These are phyloP conservation scores for Muschampia plurimacula DNA, from an alignment of 2,888 invertebrate genomes.

Conservation along the genomic window DNA sequence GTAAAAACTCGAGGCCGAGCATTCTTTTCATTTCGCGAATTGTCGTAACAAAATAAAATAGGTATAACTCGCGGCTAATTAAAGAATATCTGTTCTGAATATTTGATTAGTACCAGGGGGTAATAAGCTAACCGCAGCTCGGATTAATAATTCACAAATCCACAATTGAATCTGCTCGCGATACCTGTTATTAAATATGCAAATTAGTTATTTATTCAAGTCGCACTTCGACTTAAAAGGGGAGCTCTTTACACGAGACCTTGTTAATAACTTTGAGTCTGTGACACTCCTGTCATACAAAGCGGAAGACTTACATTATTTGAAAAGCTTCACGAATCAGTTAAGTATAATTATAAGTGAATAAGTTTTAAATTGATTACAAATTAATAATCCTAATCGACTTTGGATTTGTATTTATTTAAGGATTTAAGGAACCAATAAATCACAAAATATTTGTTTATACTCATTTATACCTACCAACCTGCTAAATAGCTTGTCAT, in stretches of 20 bases:
- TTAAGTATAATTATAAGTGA: not conserved
- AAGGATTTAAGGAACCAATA: too few relatives aligned
- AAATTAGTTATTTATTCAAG: conserved; percentile 84
- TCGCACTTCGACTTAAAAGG: conserved; percentile 60
- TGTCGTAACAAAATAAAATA: conserved; percentile 40
- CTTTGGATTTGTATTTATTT: too few relatives aligned
- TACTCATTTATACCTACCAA: too few relatives aligned
- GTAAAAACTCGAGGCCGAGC: not conserved
- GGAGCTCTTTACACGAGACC: conserved; percentile 53
- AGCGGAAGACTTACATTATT: conserved; percentile 11
- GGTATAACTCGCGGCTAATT: conserved; percentile 56
- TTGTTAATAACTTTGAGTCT: conserved; percentile 43
- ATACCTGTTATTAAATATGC: conserved; percentile 83
- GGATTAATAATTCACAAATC: conserved; percentile 75
- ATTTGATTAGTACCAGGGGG: conserved; percentile 70
- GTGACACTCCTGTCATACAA: conserved; percentile 49
- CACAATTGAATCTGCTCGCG: conserved; percentile 74
- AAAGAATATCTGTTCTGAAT: conserved; percentile 75
- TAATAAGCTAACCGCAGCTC: conserved; percentile 66
- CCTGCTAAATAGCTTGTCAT: too few relatives aligned
- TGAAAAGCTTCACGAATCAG: conserved; percentile 7
- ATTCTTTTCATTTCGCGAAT: not conserved
- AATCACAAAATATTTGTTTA: too few relatives aligned
- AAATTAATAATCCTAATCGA: not conserved
- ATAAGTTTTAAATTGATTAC: conserved; percentile 1